These are phyloP conservation scores for Nezara viridula DNA, from an alignment of 2,888 invertebrate species.

Conservation along the genomic window DNA sequence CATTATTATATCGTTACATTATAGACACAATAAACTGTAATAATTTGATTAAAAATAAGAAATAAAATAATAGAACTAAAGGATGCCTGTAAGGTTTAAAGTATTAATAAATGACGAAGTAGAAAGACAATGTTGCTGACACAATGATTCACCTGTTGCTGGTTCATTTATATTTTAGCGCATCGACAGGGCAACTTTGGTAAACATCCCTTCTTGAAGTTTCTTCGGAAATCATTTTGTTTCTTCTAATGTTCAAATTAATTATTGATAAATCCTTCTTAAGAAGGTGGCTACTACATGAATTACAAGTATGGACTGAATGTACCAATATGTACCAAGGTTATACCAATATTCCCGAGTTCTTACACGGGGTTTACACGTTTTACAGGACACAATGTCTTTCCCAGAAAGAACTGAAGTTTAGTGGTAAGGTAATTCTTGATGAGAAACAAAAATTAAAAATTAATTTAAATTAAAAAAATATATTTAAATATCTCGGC, in stretches of 20 bases:
- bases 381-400: no score
- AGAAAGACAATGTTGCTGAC: slow-evolving; percentile 15
- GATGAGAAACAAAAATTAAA: no score
- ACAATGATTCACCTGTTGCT: slow-evolving; percentile 34
- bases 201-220: background rate
- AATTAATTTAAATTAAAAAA: no score
- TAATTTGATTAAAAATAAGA: background rate
- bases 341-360: no score
- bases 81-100: background rate
- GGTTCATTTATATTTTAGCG: slow-evolving; percentile 29
- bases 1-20: no score
- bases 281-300: background rate
- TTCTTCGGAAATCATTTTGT: background rate
- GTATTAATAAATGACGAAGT: slow-evolving; percentile 17
- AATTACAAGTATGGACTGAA: no score
- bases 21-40: no score
- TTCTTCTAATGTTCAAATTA: background rate
- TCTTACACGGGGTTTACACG: no score
- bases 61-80: background rate
- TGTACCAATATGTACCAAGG: no score
- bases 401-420: no score
- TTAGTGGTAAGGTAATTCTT: no score
- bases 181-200: slow-evolving; percentile 19
- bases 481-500: no score
- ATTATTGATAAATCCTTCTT: background rate